Evolutionary conservation across 2,797 vertebrate species (phyloP).

Genomic region (Muscicapa striata): DNA sequence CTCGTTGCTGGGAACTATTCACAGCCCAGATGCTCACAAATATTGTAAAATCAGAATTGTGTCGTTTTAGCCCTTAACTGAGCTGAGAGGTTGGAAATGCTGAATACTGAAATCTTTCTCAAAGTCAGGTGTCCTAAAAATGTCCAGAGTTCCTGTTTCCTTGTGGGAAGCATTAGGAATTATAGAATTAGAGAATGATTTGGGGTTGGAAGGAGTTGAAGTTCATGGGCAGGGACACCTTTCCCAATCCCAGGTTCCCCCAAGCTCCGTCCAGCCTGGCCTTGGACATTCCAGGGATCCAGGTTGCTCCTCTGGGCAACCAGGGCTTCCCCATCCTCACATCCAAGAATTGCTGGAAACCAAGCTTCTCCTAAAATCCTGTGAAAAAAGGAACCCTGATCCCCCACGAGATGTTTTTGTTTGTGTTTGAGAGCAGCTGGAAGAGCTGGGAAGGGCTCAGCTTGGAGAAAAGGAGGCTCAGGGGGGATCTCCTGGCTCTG

Average conservation of each 20-base stretch:
- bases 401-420: background rate
- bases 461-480: background rate
- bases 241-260: rapidly evolving
- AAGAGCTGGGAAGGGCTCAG: background rate
- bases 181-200: no score
- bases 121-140: background rate
- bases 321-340: background rate
- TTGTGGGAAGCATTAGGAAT: background rate
- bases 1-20: background rate
- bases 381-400: background rate
- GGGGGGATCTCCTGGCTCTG: background rate
- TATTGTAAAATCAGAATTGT: background rate
- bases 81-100: background rate
- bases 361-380: background rate
- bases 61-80: background rate
- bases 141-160: background rate
- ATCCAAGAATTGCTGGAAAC: background rate
- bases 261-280: background rate
- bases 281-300: background rate
- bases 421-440: background rate
- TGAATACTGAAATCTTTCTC: rapidly evolving
- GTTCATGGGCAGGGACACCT: background rate
- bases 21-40: background rate
- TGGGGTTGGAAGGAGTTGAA: no score
- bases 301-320: background rate